Conservation (phyloP, 1,140 invertebrate genomes). For the Pentalonia nigronervosa region DNA sequence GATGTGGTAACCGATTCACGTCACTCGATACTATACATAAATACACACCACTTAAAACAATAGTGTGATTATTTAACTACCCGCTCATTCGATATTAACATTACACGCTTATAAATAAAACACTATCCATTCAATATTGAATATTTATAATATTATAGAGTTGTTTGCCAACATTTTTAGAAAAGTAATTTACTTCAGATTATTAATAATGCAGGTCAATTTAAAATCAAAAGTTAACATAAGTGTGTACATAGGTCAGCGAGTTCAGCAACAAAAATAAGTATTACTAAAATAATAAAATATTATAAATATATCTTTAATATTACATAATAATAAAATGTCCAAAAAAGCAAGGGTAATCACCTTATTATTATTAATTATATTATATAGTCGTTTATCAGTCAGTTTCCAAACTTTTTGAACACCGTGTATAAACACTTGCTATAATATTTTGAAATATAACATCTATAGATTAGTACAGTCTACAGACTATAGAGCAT, state of each 20-base stretch:
- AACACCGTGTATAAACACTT: too few species aligned
- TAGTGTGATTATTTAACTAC: background rate
- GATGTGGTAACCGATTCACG: background rate
- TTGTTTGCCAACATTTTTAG: background rate
- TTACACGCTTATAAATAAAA: background rate
- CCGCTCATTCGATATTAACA: background rate
- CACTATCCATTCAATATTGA: background rate
- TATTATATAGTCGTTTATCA: too few species aligned
- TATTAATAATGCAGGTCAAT: background rate
- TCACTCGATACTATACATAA: background rate
- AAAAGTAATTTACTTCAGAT: background rate
- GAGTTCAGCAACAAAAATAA: background rate
- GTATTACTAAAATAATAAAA: too few species aligned
- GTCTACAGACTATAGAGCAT: background rate
- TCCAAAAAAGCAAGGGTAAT: too few species aligned
- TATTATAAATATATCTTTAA: too few species aligned
- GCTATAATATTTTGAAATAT: background rate
- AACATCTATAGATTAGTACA: background rate
- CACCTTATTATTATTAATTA: too few species aligned
- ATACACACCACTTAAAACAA: background rate
- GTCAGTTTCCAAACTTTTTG: too few species aligned
- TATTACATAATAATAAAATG: too few species aligned
- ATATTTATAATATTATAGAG: background rate
- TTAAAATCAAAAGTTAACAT: background rate
- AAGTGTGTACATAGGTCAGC: background rate